Evolutionary conservation across 1,140 invertebrate species (phyloP), one percentile per base, ranked within the genome.

Genomic region (Callitettix versicolor): DNA sequence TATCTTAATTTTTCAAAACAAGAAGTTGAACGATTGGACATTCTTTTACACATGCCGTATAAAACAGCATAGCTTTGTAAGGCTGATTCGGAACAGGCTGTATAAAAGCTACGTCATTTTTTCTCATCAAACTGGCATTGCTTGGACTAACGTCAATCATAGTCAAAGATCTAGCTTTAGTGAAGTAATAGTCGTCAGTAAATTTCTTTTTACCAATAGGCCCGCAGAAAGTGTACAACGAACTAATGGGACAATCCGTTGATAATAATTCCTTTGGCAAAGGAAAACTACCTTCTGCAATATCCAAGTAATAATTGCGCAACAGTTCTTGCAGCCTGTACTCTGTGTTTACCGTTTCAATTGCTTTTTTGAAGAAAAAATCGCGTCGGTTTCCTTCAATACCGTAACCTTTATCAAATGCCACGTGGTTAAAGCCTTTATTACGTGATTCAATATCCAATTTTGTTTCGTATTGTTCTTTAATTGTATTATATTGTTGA

Each of bases 401-500:
- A 17, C 54, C 54, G 38, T 55, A 55, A 3, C 14, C 26, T 41
- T 49, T 40, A 26, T 55, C 46, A 41, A 55, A 55, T 14, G 4
- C 36, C 14, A n/a, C 34, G 20, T 18, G 2, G 22, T 48, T 33
- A 17, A 55, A 55, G 15, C 22, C 26, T 40, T 6, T 46, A 34
- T 55, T 36, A 3, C 15, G 22, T 3, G 17, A n/a, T 26, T 24
- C 33, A 15, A 21, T 18, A 22, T 55, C 54, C 6, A 46, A 34
- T 3, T 38, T 20, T 20, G 18, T 49, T 40, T 49, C 44, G 47
- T 55, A 55, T 15, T 48, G 34, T 40, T 49, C 46, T 34, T 24
- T 55, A 21, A 48, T 36, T 6, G 48, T 22, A 38, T 47, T 38
- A 36, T 48, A 55, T 15, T 55, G 41, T 36, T 46, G 30, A 17